Conservation (phyloP, 2,113 vertebrate genomes). For the Heterotilapia buettikoferi region DNA sequence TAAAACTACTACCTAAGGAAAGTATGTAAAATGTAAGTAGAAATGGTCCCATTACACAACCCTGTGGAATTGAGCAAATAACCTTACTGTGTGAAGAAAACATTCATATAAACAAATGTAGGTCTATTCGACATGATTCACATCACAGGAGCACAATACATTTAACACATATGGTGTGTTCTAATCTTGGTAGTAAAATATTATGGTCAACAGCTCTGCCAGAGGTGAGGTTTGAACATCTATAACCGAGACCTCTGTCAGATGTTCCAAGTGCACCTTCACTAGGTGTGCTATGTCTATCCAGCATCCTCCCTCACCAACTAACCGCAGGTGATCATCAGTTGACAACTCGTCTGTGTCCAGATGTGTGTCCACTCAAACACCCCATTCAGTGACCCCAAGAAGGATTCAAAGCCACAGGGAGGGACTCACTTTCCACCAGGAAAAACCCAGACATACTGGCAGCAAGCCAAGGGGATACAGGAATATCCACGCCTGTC, state of each 20-base stretch:
- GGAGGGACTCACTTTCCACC: neutral
- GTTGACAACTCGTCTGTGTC: neutral
- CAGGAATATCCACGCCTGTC: neutral
- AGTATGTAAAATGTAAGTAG: neutral
- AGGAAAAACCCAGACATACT: neutral
- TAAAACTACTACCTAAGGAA: neutral
- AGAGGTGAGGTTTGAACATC: neutral
- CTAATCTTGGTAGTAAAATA: neutral
- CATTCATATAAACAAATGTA: neutral
- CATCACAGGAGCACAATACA: neutral
- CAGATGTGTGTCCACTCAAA: neutral
- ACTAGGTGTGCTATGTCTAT: neutral
- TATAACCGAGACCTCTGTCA: neutral
- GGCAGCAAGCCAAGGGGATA: neutral
- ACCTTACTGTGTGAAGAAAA: neutral
- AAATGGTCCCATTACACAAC: neutral
- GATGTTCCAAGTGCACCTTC: neutral
- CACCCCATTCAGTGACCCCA: neutral
- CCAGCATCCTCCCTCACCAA: neutral
- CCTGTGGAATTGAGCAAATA: neutral
- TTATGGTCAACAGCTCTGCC: neutral
- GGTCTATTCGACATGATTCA: neutral
- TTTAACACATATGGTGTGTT: neutral
- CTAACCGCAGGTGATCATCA: neutral
- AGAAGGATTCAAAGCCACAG: neutral